phyloP scores from a whole-genome alignment of 2,797 vertebrate species.

The Oryzias dopingdopingensis region DNA sequence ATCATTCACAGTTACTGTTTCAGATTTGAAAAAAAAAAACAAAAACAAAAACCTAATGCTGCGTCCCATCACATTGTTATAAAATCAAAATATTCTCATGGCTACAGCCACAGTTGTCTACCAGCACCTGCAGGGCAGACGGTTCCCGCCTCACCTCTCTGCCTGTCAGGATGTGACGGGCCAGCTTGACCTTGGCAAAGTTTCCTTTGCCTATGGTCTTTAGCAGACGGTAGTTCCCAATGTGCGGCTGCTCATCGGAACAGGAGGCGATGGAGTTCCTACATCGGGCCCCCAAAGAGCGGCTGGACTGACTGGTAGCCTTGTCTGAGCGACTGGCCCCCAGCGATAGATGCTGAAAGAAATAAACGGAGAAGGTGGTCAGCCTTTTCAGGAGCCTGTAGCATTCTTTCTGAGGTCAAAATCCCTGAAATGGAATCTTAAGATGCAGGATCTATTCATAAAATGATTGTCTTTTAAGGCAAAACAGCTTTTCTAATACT shows the following conservation, averaged over 20 bases:
- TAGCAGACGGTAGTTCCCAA: slow-evolving; percentile 91
- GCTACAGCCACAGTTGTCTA: slow-evolving; percentile 10
- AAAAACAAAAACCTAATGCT: too few species aligned
- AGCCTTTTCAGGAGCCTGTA: background rate
- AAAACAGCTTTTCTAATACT: too few species aligned
- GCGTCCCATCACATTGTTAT: too few species aligned
- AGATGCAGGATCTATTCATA: too few species aligned
- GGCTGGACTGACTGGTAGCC: slow-evolving; percentile 85
- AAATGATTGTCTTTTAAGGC: too few species aligned
- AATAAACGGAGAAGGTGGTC: slow-evolving; percentile 1
- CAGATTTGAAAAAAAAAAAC: too few species aligned
- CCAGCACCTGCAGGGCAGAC: slow-evolving; percentile 7
- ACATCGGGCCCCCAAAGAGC: slow-evolving; percentile 84
- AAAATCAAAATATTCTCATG: too few species aligned
- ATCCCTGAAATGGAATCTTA: too few species aligned
- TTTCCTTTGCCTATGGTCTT: slow-evolving; percentile 94
- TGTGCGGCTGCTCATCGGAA: slow-evolving; percentile 88
- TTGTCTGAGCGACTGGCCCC: slow-evolving; percentile 87
- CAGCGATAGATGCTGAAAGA: slow-evolving; percentile 80
- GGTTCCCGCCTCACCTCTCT: slow-evolving; percentile 26
- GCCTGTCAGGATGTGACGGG: slow-evolving; percentile 88
- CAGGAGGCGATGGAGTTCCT: slow-evolving; percentile 90
- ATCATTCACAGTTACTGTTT: too few species aligned
- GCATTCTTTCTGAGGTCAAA: too few species aligned
- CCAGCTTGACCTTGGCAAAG: slow-evolving; percentile 94